Percentiles rank a stretch among this genome's conserved stretches.
Evolutionary conservation across 2,797 vertebrate genomes (phyloP).

Genomic region (Vultur gryphus): DNA sequence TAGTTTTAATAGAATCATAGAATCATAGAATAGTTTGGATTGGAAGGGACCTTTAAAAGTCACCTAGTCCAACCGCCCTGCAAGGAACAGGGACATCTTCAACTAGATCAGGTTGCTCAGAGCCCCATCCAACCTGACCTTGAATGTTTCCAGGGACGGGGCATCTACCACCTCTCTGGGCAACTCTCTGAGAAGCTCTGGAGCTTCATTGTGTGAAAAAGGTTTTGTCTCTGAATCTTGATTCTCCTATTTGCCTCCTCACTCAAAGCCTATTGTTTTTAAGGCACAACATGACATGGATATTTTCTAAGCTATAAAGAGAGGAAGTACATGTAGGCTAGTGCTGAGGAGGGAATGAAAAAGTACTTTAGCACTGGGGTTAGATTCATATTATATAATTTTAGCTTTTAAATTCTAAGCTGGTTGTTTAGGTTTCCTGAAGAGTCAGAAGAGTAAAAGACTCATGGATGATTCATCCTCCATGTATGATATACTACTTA

Average conservation of each 20-base stretch:
- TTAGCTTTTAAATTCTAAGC: background rate
- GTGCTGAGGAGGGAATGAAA: background rate
- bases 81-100: background rate
- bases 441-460: background rate
- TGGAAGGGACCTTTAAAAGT: background rate
- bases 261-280: background rate
- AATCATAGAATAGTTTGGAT: background rate
- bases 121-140: fast-evolving
- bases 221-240: background rate
- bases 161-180: background rate
- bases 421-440: background rate
- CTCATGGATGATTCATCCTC: background rate
- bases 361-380: background rate
- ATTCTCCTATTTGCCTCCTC: background rate
- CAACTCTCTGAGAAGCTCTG: background rate
- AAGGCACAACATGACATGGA: background rate
- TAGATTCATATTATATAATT: background rate
- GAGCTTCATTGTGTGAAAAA: background rate
- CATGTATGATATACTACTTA: background rate
- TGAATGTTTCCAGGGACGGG: background rate
- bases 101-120: background rate
- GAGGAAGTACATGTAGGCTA: fast-evolving
- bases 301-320: background rate
- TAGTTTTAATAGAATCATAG: background rate
- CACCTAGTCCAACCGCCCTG: background rate